Percentiles rank a stretch among this genome's conserved stretches.
Conservation (phyloP, 2,888 invertebrate species). For the Nasonovia ribisnigri region DNA sequence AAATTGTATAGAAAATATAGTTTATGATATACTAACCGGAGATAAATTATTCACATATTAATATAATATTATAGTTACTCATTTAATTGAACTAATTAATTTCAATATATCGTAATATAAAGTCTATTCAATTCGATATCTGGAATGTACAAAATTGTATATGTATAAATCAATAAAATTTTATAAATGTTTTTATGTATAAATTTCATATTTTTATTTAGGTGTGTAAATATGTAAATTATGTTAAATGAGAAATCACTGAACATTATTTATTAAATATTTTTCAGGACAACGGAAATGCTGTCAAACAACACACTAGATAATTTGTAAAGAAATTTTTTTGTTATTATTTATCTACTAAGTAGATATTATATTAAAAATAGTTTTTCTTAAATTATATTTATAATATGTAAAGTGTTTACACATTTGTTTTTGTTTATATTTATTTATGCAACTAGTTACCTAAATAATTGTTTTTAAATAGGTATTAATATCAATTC, state of each 20-base stretch:
- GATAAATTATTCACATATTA: background rate
- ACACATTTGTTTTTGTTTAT: background rate
- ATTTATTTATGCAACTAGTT: constrained; percentile 23
- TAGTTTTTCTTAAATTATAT: constrained; percentile 1
- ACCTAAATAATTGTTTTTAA: background rate
- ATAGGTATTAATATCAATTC: background rate
- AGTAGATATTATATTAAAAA: constrained; percentile 10
- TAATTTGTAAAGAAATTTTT: constrained; percentile 21
- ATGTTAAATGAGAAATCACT: background rate
- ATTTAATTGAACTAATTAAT: background rate
- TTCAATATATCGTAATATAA: background rate
- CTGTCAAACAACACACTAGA: constrained; percentile 50
- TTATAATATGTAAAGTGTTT: background rate
- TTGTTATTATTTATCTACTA: background rate
- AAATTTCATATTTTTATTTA: too few species aligned
- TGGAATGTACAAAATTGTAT: too few species aligned
- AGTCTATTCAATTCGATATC: background rate
- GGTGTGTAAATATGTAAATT: background rate
- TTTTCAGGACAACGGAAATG: constrained; percentile 48
- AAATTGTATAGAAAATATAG: background rate
- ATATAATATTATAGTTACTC: background rate
- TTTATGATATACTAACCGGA: background rate
- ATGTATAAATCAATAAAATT: too few species aligned
- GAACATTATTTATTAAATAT: background rate
- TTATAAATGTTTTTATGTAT: too few species aligned